Conservation (phyloP, 2,888 invertebrate species). For the Parnassius orleans region DNA sequence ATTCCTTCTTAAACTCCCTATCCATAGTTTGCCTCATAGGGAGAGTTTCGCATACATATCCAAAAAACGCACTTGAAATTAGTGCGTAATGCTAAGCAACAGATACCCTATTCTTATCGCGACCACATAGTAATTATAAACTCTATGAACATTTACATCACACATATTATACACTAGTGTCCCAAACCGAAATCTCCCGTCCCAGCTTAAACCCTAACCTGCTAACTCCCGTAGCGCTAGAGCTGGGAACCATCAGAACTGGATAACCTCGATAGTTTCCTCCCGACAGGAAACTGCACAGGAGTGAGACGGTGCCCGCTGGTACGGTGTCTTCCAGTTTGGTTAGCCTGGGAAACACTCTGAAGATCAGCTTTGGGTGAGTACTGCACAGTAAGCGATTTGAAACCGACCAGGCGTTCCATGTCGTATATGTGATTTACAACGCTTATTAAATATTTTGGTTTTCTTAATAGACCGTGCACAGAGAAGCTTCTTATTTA, state of each 20-base stretch:
- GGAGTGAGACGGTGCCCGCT: conserved; percentile 88
- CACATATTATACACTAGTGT: not conserved
- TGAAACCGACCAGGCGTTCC: too few species aligned
- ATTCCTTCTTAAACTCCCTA: too few species aligned
- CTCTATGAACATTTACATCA: too few species aligned
- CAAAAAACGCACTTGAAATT: too few species aligned
- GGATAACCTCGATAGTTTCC: conserved; percentile 78
- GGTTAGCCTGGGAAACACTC: conserved; percentile 89
- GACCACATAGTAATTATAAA: too few species aligned
- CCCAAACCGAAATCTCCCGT: conserved; percentile 15
- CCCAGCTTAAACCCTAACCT: conserved; percentile 41
- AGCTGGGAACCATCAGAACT: conserved; percentile 44
- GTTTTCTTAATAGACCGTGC: too few species aligned
- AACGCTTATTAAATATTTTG: too few species aligned
- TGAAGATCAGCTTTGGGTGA: conserved; percentile 93
- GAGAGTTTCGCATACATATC: too few species aligned
- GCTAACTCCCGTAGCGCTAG: conserved; percentile 57
- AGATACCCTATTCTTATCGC: too few species aligned
- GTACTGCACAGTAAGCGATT: conserved; percentile 26
- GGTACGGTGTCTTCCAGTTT: conserved; percentile 88
- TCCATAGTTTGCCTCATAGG: too few species aligned
- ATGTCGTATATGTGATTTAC: not conserved
- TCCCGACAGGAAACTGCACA: conserved; percentile 82
- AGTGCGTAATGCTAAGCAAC: too few species aligned
- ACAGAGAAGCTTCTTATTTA: too few species aligned